Evolutionary conservation across 2,888 invertebrate species (phyloP).

Genomic region (Epinotia brunnichana): DNA sequence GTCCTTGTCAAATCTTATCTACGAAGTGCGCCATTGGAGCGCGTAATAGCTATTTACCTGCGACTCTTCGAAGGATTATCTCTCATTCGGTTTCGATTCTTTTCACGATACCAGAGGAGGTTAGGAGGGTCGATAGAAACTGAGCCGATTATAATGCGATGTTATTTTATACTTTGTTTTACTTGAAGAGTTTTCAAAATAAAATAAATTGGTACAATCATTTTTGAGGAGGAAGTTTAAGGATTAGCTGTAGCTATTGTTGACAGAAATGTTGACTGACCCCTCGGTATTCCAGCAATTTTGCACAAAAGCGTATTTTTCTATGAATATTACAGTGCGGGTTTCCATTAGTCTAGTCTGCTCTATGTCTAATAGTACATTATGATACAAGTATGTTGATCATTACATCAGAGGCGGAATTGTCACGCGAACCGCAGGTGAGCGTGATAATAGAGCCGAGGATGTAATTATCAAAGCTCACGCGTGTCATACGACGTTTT

Average conservation of each 20-base stretch:
- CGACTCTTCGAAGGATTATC: constrained; percentile 69
- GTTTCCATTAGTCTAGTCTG: not conserved
- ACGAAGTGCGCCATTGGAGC: constrained; percentile 70
- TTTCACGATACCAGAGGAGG: constrained; percentile 64
- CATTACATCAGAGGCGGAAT: no score
- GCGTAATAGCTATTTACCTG: constrained; percentile 83
- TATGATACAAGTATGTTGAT: no score
- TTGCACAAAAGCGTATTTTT: not conserved
- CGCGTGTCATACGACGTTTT: no score
- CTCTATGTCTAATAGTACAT: not conserved
- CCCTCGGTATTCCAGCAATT: not conserved
- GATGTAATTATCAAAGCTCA: no score
- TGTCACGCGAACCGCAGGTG: no score
- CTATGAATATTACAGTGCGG: not conserved
- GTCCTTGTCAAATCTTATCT: constrained; percentile 76
- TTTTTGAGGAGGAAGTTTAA: no score
- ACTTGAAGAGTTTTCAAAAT: not conserved
- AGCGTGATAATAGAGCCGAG: no score
- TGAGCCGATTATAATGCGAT: constrained; percentile 37
- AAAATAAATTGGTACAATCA: not conserved
- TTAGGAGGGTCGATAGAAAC: constrained; percentile 61
- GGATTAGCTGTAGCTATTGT: not conserved
- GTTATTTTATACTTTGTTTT: constrained; percentile 22
- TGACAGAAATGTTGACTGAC: not conserved
- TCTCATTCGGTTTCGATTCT: constrained; percentile 70